Percentiles rank a stretch among this genome's conserved stretches.
phyloP scores from a whole-genome alignment of 2,888 invertebrate genomes.

The Stegophylla sp. region DNA sequence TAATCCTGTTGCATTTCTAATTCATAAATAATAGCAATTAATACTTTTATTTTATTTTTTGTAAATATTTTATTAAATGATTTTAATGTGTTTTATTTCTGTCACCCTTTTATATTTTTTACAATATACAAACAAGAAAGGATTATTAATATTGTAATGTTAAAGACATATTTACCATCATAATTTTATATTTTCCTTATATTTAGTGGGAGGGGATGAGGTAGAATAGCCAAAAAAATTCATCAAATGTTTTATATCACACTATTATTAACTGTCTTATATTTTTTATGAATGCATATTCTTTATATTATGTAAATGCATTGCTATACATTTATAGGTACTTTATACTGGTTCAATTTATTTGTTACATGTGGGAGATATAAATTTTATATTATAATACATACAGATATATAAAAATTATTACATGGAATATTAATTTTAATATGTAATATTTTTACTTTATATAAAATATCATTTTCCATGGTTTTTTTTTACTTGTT shows the following conservation, averaged over 20 bases:
- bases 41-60: slow-evolving; percentile 10
- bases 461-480: not conserved
- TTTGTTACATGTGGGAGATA: not conserved
- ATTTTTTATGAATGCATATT: not conserved
- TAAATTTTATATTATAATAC: not conserved
- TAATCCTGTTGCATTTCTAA: slow-evolving; percentile 29
- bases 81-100: not conserved
- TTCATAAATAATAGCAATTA: slow-evolving; percentile 17
- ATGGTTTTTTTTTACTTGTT: no score
- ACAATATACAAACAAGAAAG: slow-evolving; percentile 2
- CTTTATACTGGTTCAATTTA: slow-evolving; percentile 4
- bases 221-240: not conserved
- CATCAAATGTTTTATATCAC: not conserved
- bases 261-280: not conserved
- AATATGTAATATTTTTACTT: not conserved
- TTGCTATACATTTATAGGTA: not conserved
- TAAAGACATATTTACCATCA: not conserved
- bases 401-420: not conserved
- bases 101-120: not conserved
- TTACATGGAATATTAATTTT: not conserved
- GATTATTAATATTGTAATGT: not conserved
- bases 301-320: slow-evolving; percentile 22
- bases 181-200: not conserved
- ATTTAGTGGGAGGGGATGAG: no score
- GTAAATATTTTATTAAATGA: slow-evolving; percentile 29